These are phyloP conservation scores for Tupaia tana DNA, from an alignment of 2,113 vertebrate genomes.

Conservation along the genomic window DNA sequence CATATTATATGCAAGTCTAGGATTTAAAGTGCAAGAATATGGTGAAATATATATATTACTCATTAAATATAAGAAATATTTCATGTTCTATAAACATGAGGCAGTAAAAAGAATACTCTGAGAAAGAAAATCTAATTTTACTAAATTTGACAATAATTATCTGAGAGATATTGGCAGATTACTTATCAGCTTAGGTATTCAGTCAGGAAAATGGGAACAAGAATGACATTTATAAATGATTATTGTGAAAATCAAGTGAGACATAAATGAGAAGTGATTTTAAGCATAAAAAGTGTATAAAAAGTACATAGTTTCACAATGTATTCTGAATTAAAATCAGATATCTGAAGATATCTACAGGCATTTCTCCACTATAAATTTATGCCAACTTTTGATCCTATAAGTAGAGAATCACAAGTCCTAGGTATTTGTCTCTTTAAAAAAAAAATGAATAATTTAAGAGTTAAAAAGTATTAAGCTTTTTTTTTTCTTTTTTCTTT, in stretches of 20 bases:
- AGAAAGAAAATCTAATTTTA: neutral
- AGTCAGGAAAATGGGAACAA: neutral
- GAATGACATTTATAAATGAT: neutral
- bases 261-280: neutral
- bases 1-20: conserved; percentile 25
- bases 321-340: neutral
- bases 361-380: neutral
- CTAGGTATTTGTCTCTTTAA: neutral
- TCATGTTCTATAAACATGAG: neutral
- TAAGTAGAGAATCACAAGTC: neutral
- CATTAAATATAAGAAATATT: neutral
- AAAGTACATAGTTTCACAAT: neutral
- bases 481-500: too few relatives aligned
- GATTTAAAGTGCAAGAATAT: conserved; percentile 14
- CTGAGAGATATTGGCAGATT: neutral
- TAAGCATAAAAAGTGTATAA: neutral
- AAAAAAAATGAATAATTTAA: neutral
- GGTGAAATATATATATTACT: conserved; percentile 9
- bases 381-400: neutral
- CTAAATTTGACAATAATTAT: neutral
- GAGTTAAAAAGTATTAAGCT: neutral
- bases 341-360: neutral
- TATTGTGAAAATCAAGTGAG: conserved; percentile 12
- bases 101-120: neutral
- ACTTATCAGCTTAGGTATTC: neutral